phyloP scores from a whole-genome alignment of 2,113 vertebrate genomes.

The Cygnus atratus region DNA sequence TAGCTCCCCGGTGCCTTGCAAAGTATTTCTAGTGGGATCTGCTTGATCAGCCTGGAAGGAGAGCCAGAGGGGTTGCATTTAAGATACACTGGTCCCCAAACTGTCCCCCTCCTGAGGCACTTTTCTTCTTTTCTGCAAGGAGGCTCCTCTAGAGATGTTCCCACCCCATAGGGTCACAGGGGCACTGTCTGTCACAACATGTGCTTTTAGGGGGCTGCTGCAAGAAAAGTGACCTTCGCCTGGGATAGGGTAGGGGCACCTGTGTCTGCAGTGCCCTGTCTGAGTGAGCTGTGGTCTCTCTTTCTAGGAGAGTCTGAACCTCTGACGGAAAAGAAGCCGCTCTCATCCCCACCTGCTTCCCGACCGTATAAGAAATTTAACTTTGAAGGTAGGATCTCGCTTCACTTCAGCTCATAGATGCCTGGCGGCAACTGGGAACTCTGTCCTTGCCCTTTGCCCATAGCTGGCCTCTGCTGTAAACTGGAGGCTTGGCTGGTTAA shows the following conservation, averaged over 20 bases:
- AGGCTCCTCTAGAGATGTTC: neutral
- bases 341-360: slow-evolving; percentile 49
- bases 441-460: neutral
- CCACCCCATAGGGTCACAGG: neutral
- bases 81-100: neutral
- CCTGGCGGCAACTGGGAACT: neutral
- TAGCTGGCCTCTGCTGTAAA: neutral
- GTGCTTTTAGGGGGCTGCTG: neutral
- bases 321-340: slow-evolving; percentile 64
- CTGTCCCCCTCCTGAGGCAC: neutral
- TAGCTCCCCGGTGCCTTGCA: neutral
- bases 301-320: slow-evolving; percentile 44
- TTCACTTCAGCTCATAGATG: neutral
- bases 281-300: neutral
- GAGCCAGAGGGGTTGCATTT: neutral
- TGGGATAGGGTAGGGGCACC: neutral
- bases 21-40: neutral
- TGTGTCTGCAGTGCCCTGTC: neutral
- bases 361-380: slow-evolving; percentile 77
- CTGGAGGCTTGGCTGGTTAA: neutral
- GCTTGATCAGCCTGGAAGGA: neutral
- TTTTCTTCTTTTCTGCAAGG: neutral
- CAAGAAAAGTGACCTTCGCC: neutral
- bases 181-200: neutral
- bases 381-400: slow-evolving; percentile 74